These are phyloP conservation scores for Malthinus flaveolus DNA, from an alignment of 2,888 invertebrate genomes.

Conservation along the genomic window DNA sequence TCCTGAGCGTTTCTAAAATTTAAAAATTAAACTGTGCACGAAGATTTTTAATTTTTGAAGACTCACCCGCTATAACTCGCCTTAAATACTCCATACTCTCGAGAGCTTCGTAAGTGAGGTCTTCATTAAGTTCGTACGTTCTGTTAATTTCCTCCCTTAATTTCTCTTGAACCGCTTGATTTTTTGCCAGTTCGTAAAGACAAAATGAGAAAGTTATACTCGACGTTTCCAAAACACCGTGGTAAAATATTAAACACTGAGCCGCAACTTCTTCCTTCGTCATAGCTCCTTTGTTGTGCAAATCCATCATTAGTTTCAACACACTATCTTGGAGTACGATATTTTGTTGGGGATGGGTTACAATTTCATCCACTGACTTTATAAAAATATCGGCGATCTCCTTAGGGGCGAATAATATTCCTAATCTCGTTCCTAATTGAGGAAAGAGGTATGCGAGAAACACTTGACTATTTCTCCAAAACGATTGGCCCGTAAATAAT, in stretches of 20 bases:
- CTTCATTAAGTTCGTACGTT: no score
- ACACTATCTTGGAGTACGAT: constrained; percentile 38
- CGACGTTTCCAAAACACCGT: constrained; percentile 55
- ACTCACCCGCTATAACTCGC: no score
- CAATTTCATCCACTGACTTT: constrained; percentile 37
- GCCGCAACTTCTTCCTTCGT: constrained; percentile 27
- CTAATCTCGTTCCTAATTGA: constrained; percentile 25
- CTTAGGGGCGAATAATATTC: constrained; percentile 26
- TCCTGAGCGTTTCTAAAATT: background rate
- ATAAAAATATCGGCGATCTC: constrained; percentile 42
- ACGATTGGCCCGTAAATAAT: constrained; percentile 22
- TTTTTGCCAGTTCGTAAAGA: constrained; percentile 47
- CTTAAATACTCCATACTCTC: no score
- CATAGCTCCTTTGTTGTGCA: background rate
- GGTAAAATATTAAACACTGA: constrained; percentile 50
- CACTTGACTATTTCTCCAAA: constrained; percentile 9
- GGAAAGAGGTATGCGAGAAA: constrained; percentile 7
- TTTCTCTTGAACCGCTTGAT: constrained; percentile 50
- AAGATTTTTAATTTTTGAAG: no score
- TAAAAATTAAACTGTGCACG: no score
- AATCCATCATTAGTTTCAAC: constrained; percentile 22
- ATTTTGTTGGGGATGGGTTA: constrained; percentile 39
- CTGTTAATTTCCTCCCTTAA: constrained; percentile 48
- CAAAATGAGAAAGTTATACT: constrained; percentile 47
- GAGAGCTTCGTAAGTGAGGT: no score